Percentiles rank a stretch among this genome's conserved stretches.
phyloP scores from a whole-genome alignment of 2,113 vertebrate genomes.

The Sander lucioperca region DNA sequence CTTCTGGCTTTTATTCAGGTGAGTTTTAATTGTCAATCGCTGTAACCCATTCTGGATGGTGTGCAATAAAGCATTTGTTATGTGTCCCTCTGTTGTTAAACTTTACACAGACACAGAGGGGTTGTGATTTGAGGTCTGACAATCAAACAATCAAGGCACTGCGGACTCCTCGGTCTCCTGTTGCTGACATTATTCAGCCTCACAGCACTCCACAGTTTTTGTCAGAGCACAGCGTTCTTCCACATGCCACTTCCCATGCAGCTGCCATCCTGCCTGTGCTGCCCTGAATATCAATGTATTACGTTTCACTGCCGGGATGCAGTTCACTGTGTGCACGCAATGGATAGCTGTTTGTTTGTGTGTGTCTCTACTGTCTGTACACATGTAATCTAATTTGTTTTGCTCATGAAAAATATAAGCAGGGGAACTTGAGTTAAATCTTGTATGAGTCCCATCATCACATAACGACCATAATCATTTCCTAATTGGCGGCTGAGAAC shows the following conservation, averaged over 20 bases:
- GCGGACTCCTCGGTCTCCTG: slow-evolving; percentile 15
- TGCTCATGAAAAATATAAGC: slow-evolving; percentile 3
- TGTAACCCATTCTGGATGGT: background rate
- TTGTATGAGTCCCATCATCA: slow-evolving; percentile 31
- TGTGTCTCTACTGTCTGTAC: slow-evolving; percentile 4
- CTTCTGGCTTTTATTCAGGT: background rate
- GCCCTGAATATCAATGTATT: slow-evolving; percentile 68
- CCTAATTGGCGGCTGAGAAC: slow-evolving; percentile 56
- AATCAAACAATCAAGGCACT: slow-evolving; percentile 50
- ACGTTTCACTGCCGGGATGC: slow-evolving; percentile 42
- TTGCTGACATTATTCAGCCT: slow-evolving; percentile 47
- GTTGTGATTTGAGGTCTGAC: slow-evolving; percentile 47
- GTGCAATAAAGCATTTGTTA: slow-evolving; percentile 3
- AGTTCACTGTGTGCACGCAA: slow-evolving; percentile 30
- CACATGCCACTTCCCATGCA: slow-evolving; percentile 35
- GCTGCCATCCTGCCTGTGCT: slow-evolving; percentile 30
- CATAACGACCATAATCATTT: slow-evolving; percentile 53
- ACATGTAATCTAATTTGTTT: slow-evolving; percentile 9
- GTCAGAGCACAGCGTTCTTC: slow-evolving; percentile 33
- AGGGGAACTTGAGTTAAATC: slow-evolving; percentile 18
- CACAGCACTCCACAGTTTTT: slow-evolving; percentile 41
- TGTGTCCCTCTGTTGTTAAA: slow-evolving; percentile 12
- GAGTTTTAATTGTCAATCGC: background rate
- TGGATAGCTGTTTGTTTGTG: background rate
- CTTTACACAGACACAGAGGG: slow-evolving; percentile 9